These are phyloP conservation scores for Oligia fasciuncula DNA, from an alignment of 2,888 invertebrate species.

Conservation along the genomic window DNA sequence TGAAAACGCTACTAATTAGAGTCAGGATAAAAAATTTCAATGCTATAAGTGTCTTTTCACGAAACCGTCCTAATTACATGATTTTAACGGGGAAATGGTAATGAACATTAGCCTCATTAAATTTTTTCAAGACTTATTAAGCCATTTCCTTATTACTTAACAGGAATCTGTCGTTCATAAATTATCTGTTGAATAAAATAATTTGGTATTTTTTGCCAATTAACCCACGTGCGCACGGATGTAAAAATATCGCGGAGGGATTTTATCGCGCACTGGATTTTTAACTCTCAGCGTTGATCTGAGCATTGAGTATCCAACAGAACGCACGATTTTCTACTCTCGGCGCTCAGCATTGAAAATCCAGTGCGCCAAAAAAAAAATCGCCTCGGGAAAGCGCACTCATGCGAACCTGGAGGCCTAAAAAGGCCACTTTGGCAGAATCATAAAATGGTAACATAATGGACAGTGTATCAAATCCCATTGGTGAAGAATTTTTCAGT, in stretches of 20 bases:
- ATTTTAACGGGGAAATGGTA: slow-evolving; percentile 40
- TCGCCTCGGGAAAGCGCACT: background rate
- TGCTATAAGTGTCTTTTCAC: slow-evolving; percentile 9
- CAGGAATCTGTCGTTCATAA: slow-evolving; percentile 8
- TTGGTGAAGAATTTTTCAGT: no score
- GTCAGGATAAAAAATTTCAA: slow-evolving; percentile 23
- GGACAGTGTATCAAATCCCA: no score
- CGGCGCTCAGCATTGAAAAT: background rate
- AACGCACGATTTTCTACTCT: background rate
- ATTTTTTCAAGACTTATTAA: slow-evolving; percentile 28
- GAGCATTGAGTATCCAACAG: no score
- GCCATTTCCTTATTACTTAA: slow-evolving; percentile 10
- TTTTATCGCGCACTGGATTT: background rate
- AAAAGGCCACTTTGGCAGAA: no score
- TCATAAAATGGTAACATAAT: no score
- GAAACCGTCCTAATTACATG: slow-evolving; percentile 34
- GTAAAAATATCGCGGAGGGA: background rate
- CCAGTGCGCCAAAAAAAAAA: background rate
- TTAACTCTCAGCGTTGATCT: no score
- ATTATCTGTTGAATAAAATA: background rate
- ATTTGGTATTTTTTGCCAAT: background rate
- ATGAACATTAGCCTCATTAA: slow-evolving; percentile 25
- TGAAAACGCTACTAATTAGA: slow-evolving; percentile 4
- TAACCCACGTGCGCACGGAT: background rate
- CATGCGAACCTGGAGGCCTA: background rate